Conservation (phyloP, 1,140 invertebrate species). For the Drosophila kohkoa region DNA sequence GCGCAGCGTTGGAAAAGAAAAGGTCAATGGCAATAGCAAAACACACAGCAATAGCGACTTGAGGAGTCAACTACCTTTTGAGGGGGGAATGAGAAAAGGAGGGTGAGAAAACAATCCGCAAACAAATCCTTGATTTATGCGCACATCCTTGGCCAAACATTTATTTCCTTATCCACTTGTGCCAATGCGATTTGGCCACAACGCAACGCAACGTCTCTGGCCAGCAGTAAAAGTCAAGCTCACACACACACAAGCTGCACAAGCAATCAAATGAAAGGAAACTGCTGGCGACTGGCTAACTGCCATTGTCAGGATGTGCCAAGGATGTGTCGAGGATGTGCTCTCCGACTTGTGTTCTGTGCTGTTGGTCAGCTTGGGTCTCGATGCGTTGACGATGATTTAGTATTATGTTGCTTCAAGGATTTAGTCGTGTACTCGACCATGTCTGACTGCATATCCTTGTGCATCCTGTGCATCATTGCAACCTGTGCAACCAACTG, state of each 20-base stretch:
- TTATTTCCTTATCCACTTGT: conserved; percentile 84
- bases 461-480: conserved; percentile 16
- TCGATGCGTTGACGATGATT: conserved; percentile 80
- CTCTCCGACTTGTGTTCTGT: background rate
- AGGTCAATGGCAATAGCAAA: conserved; percentile 65
- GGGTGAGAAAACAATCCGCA: conserved; percentile 67
- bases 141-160: conserved; percentile 81
- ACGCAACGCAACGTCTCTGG: conserved; percentile 33
- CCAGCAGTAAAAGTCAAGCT: conserved; percentile 57
- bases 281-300: conserved; percentile 57
- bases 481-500: conserved; percentile 29
- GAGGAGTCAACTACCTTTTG: conserved; percentile 68
- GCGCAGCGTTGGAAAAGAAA: conserved; percentile 44
- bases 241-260: background rate
- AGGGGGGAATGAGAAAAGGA: background rate
- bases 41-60: conserved; percentile 5
- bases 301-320: conserved; percentile 44
- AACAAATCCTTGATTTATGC: conserved; percentile 85
- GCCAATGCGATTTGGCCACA: conserved; percentile 70
- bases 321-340: too few relatives aligned
- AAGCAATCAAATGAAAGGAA: conserved; percentile 71
- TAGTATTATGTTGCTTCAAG: conserved; percentile 81
- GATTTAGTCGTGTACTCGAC: conserved; percentile 79
- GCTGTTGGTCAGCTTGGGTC: conserved; percentile 37
- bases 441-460: conserved; percentile 62